Evolutionary conservation across 2,113 vertebrate species (phyloP).

Genomic region (Maccullochella peelii): DNA sequence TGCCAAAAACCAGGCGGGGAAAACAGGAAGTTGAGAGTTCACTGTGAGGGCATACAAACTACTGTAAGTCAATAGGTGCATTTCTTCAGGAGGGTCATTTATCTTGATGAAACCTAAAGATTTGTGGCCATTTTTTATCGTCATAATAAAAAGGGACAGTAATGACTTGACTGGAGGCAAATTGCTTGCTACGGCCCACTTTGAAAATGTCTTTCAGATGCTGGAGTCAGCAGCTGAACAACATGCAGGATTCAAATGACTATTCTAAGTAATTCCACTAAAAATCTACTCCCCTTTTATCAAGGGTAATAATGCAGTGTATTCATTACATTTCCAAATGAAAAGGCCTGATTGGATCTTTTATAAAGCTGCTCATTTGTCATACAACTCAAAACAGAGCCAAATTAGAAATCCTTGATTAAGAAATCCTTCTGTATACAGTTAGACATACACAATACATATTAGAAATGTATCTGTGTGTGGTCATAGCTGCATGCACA

Average conservation of each 20-base stretch:
- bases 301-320: constrained; percentile 52
- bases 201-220: constrained; percentile 84
- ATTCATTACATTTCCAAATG: constrained; percentile 67
- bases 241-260: constrained; percentile 79
- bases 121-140: constrained; percentile 83
- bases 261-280: constrained; percentile 72
- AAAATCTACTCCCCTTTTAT: constrained; percentile 68
- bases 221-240: constrained; percentile 83
- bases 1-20: constrained; percentile 76
- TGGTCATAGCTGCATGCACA: constrained; percentile 64
- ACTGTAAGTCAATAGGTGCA: constrained; percentile 87
- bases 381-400: constrained; percentile 49
- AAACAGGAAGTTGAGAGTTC: constrained; percentile 88
- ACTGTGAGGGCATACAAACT: constrained; percentile 84
- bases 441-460: no score
- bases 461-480: constrained; percentile 69
- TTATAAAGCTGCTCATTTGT: constrained; percentile 73
- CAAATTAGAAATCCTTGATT: constrained; percentile 68
- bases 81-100: constrained; percentile 78
- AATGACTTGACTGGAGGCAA: constrained; percentile 84
- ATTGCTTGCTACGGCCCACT: constrained; percentile 73
- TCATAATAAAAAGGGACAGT: constrained; percentile 85
- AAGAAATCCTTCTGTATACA: constrained; percentile 56
- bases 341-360: constrained; percentile 67
- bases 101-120: constrained; percentile 79